Conservation (phyloP, 2,113 vertebrate genomes). For the Mastomys coucha region DNA sequence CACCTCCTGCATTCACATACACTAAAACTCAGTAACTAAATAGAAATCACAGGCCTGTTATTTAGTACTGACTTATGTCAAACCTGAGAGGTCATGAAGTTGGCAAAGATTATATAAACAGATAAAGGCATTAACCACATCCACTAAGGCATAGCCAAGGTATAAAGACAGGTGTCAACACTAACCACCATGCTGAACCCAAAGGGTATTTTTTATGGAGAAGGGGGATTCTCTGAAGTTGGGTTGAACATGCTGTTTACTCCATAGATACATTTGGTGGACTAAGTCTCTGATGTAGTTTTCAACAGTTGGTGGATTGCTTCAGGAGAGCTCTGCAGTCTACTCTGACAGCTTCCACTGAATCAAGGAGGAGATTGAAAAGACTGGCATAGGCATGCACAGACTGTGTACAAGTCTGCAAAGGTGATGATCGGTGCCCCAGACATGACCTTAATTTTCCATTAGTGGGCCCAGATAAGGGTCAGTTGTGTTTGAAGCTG, state of each 20-base stretch:
- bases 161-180: background rate
- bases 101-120: background rate
- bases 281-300: background rate
- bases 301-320: background rate
- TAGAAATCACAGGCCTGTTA: background rate
- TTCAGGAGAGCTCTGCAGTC: background rate
- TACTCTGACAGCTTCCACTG: slow-evolving; percentile 41
- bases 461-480: slow-evolving; percentile 80
- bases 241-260: background rate
- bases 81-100: background rate
- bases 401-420: background rate
- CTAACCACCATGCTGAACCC: background rate
- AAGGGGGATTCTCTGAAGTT: background rate
- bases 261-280: background rate
- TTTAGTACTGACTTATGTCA: background rate
- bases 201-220: background rate
- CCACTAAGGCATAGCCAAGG: accelerated
- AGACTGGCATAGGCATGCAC: background rate
- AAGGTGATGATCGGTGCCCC: slow-evolving; percentile 61
- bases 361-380: slow-evolving; percentile 77
- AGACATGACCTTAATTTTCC: slow-evolving; percentile 86
- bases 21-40: background rate
- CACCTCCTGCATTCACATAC: background rate
- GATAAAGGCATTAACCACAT: background rate
- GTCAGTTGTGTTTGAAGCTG: slow-evolving; percentile 77